phyloP scores from a whole-genome alignment of 2,113 vertebrate genomes.

The Rhabdomys dilectus region DNA sequence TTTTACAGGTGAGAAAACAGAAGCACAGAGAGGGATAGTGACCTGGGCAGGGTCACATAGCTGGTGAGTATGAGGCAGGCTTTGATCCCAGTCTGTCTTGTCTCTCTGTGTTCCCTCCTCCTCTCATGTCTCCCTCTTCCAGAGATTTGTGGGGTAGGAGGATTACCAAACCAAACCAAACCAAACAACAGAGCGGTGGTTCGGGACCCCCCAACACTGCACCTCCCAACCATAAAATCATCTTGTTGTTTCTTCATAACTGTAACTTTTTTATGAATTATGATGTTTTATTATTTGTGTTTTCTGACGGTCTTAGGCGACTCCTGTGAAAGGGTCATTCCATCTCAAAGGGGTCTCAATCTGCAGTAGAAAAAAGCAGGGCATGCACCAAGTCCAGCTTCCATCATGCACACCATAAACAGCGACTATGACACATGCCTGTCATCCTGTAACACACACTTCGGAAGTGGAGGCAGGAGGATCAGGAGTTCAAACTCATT shows the following conservation, averaged over 20 bases:
- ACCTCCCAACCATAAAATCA: not conserved
- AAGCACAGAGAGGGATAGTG: constrained; percentile 5
- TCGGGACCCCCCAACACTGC: not conserved
- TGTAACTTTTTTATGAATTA: not conserved
- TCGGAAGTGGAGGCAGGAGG: not conserved
- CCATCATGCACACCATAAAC: not conserved
- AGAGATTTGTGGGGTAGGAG: not conserved
- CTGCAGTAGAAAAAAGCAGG: not conserved
- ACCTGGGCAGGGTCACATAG: constrained; percentile 11
- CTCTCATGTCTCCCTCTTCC: not conserved
- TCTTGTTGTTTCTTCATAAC: not conserved
- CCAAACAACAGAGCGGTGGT: not conserved
- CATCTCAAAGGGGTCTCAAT: not conserved
- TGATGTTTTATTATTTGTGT: not conserved
- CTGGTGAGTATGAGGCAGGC: not conserved
- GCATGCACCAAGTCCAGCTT: not conserved
- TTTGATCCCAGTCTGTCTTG: not conserved
- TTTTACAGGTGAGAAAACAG: not conserved
- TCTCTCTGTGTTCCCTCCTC: accelerated
- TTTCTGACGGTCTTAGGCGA: not conserved
- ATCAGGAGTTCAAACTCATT: not conserved
- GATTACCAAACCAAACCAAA: too few species aligned
- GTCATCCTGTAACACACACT: not conserved
- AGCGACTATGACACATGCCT: not conserved
- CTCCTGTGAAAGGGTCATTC: not conserved